Evolutionary conservation across 2,113 vertebrate species (phyloP).

Genomic region (Smithornis capensis): DNA sequence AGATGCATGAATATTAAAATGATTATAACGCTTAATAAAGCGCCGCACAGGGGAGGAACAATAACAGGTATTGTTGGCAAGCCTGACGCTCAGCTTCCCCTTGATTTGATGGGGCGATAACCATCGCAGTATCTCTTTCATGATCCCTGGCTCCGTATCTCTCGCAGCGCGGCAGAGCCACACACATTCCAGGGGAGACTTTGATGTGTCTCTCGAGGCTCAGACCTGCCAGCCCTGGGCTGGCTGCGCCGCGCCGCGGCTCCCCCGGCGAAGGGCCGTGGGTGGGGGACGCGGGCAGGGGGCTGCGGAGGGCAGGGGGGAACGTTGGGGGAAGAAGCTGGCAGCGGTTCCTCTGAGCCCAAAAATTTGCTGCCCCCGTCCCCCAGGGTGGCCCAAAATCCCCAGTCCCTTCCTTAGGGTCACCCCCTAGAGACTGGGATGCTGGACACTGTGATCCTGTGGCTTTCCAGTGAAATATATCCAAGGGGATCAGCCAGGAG

Average conservation of each 20-base stretch:
- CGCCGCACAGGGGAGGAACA: conserved; percentile 55
- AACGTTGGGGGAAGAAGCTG: background rate
- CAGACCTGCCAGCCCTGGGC: conserved; percentile 31
- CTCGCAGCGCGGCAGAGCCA: conserved; percentile 47
- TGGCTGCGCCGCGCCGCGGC: background rate
- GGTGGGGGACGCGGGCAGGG: background rate
- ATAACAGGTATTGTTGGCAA: conserved; percentile 72
- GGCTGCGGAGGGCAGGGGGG: background rate
- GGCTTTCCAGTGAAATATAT: background rate
- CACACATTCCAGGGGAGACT: conserved; percentile 70
- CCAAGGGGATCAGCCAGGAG: background rate
- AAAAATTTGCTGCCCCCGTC: background rate
- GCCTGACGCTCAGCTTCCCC: conserved; percentile 23
- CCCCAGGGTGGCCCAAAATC: background rate
- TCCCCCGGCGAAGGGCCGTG: background rate
- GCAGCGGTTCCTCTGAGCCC: background rate
- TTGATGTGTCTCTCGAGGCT: conserved; percentile 56
- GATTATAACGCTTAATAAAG: conserved; percentile 64
- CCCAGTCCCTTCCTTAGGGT: accelerated
- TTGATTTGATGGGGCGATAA: conserved; percentile 64
- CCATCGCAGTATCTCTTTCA: conserved; percentile 68
- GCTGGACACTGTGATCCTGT: background rate
- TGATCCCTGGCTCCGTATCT: conserved; percentile 41
- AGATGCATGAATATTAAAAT: conserved; percentile 71
- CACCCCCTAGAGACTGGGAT: background rate